phyloP scores from a whole-genome alignment of 2,113 vertebrate genomes.

The Leucoraja erinaceus region DNA sequence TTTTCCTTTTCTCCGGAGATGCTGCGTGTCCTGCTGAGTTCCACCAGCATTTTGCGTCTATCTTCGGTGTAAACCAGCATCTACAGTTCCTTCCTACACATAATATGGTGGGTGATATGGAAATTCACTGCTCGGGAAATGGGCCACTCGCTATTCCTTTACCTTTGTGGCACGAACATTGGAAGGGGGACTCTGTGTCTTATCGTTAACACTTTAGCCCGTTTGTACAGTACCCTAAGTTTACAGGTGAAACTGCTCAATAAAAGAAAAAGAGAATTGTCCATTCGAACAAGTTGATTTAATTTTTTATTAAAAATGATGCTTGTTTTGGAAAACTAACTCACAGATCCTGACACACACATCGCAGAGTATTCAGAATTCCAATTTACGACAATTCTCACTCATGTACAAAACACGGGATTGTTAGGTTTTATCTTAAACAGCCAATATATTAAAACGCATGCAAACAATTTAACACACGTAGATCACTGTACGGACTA shows the following conservation, averaged over 20 bases:
- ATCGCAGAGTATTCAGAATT: neutral
- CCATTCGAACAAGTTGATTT: neutral
- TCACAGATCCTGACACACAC: neutral
- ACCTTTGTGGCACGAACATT: neutral
- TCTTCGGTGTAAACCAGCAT: no score
- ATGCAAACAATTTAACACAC: slow-evolving; percentile 4
- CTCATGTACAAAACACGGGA: neutral
- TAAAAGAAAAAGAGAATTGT: neutral
- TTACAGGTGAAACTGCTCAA: neutral
- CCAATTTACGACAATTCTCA: neutral
- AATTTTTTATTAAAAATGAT: neutral
- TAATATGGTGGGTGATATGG: neutral
- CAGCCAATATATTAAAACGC: neutral
- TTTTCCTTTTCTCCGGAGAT: no score
- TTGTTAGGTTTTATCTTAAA: neutral
- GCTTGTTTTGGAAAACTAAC: neutral
- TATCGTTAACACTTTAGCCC: neutral
- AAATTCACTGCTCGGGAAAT: neutral
- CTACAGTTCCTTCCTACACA: no score
- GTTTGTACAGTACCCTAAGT: neutral
- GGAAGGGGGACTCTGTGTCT: neutral
- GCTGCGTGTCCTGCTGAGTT: no score
- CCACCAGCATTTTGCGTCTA: no score
- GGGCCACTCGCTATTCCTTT: neutral
- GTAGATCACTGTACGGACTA: neutral